A percentile compares a stretch with the other conserved stretches of the same genome.
Conservation (phyloP, 1,140 invertebrate species). For the Probaryconus sp. region DNA sequence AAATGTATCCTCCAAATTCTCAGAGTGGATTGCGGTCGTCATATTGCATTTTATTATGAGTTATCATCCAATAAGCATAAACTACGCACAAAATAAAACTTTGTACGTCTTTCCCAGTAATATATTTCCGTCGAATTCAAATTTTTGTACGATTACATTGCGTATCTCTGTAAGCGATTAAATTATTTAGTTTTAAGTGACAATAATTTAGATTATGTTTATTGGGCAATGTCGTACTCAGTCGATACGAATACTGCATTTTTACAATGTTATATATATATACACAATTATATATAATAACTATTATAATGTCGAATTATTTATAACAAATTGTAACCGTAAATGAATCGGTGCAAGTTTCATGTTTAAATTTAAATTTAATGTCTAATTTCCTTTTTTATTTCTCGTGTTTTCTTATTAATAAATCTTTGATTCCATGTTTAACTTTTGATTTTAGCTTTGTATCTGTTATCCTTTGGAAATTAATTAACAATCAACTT, state of each 20-base stretch:
- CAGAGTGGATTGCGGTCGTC: constrained; percentile 33
- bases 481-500: too few relatives aligned
- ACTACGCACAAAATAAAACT: constrained; percentile 6
- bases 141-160: constrained; percentile 14
- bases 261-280: constrained; percentile 47
- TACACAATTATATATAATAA: constrained; percentile 11
- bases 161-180: constrained; percentile 3
- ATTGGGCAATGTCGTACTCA: constrained; percentile 36
- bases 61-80: constrained; percentile 50
- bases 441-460: constrained; percentile 21
- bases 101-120: constrained; percentile 14
- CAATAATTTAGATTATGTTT: constrained; percentile 56
- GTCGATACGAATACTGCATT: constrained; percentile 42
- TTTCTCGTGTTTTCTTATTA: constrained; percentile 28
- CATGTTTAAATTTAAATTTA: constrained; percentile 18
- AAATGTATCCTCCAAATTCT: constrained; percentile 8
- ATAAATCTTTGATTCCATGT: constrained; percentile 30
- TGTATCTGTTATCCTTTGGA: constrained; percentile 26
- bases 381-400: constrained; percentile 25
- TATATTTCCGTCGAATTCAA: constrained; percentile 19
- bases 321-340: constrained; percentile 18
- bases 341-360: constrained; percentile 6
- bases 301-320: constrained; percentile 12
- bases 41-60: constrained; percentile 45
- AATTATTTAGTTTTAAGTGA: constrained; percentile 37